These are phyloP conservation scores for Drosophila merina DNA, from an alignment of 2,888 invertebrate genomes.

Conservation along the genomic window DNA sequence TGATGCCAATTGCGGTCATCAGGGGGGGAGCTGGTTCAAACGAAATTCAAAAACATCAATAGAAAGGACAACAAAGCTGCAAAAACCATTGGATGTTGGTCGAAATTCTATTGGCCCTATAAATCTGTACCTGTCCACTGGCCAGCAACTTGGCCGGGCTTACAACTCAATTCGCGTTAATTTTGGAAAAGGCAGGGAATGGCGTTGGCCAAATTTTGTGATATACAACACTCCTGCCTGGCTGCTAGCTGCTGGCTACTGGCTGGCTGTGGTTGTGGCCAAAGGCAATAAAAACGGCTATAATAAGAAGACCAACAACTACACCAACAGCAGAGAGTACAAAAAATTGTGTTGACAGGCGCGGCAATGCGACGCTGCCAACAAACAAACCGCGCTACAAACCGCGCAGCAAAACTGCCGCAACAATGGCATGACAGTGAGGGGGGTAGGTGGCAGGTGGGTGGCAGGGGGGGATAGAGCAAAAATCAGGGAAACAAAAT, in stretches of 20 bases:
- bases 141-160: constrained; percentile 35
- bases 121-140: constrained; percentile 50
- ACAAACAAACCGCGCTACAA: constrained; percentile 78
- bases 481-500: constrained; percentile 71
- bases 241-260: too few species aligned
- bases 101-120: constrained; percentile 45
- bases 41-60: background rate
- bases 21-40: constrained; percentile 5
- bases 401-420: constrained; percentile 75
- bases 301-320: constrained; percentile 3
- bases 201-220: constrained; percentile 45
- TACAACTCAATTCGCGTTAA: constrained; percentile 71
- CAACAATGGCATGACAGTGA: constrained; percentile 56
- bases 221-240: constrained; percentile 35
- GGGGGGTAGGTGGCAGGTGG: background rate
- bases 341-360: constrained; percentile 74
- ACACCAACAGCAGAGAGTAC: constrained; percentile 12
- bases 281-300: constrained; percentile 12
- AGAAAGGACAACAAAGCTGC: constrained; percentile 2
- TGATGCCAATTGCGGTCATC: constrained; percentile 32
- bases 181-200: constrained; percentile 48
- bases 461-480: constrained; percentile 6
- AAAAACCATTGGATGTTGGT: constrained; percentile 18
- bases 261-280: constrained; percentile 38
- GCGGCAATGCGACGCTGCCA: constrained; percentile 72